Evolutionary conservation across 2,113 vertebrate genomes (phyloP).

Genomic region (Xenopus borealis): DNA sequence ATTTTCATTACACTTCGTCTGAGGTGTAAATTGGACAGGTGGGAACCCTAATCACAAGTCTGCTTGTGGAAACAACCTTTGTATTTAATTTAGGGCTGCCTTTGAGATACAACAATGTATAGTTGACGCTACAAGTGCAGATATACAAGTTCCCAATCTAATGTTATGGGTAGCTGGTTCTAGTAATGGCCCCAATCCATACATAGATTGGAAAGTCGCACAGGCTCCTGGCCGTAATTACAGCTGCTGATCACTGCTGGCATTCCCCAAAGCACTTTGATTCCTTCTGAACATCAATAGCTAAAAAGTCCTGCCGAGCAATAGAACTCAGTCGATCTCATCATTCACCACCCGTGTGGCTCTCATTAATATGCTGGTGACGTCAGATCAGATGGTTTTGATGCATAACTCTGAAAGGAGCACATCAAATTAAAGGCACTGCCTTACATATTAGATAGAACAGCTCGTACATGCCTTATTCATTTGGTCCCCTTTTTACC

Average conservation of each 20-base stretch:
- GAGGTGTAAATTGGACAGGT: no score
- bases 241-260: neutral
- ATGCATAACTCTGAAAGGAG: conserved; percentile 29
- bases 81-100: no score
- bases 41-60: no score
- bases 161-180: no score
- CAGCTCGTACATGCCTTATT: conserved; percentile 23
- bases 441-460: conserved; percentile 30
- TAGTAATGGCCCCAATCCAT: no score
- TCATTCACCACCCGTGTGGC: neutral
- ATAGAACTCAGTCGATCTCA: neutral
- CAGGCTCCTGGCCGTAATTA: neutral
- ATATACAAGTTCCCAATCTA: no score
- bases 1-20: no score
- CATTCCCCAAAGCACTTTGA: neutral
- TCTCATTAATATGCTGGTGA: conserved; percentile 29
- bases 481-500: conserved; percentile 5
- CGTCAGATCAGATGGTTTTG: conserved; percentile 8
- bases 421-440: conserved; percentile 23
- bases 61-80: no score
- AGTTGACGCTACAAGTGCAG: no score
- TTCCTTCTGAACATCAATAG: conserved; percentile 9
- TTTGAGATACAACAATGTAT: no score
- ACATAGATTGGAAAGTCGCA: neutral
- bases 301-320: neutral